Base-by-base conservation (phyloP, 1,140 invertebrate species). In the Xylocopa sonorina region DNA sequence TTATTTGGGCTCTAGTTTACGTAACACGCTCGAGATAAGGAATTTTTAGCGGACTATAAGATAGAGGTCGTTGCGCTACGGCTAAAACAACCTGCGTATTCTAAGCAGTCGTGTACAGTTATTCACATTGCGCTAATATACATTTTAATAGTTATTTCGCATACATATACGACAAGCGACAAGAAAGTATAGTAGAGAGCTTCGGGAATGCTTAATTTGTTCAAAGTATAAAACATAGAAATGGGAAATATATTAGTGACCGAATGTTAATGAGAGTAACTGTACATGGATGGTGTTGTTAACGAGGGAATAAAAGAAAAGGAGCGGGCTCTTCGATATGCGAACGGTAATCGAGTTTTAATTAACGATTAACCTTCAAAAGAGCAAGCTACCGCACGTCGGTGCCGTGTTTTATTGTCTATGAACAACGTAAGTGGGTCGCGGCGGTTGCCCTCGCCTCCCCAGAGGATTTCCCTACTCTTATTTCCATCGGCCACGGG, bases 361-460 rank as follows among this genome's bases (percentile, higher is more conserved):
- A 74, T 74, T 63, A 63, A 27, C 57, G 71, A 74, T 74, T 74
- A 74, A 63, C 58, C 71, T 74, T 74, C 43, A 16, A 27, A 43
- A 10, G 9, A 66, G 1, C 43, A n/a, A 43, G 41, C 57, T 18
- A 57, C 18, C 43, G 24, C n/a, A n/a, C 67, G n/a, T 41, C 16
- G 34, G 16, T 12, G n/a, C 57, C 41, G 32, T 18, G 58, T 74
- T 63, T 74, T 63, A 74, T 74, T 63, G 71, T 74, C 71, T 63
- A 74, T 63, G 57, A 74, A 63, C 71, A 50, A 62, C 43, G 27
- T 34, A 74, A 74, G 57, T 74, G 58, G 57, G 71, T 74, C 71
- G 58, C 43, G n/a, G n/a, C 43, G 63, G 4, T 10, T 27, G 38
- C 38, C 34, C 63, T 38, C 6, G 51, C 18, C 38, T 57, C 71